Base-by-base conservation (phyloP, 1,140 invertebrate genomes). In the Chymomyza costata region DNA sequence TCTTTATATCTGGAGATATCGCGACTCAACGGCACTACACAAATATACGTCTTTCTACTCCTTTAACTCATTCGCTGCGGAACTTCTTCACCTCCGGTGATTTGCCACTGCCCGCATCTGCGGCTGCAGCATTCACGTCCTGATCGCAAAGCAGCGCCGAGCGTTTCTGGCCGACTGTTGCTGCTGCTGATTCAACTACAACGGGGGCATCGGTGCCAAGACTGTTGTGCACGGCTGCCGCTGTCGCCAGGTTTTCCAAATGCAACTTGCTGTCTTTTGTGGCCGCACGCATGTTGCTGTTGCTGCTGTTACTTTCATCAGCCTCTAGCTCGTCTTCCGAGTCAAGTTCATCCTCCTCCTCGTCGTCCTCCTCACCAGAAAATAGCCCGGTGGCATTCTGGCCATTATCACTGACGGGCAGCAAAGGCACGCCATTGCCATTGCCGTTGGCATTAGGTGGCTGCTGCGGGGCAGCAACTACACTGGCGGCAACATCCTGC, bases 31-130 rank as follows among this genome's bases (percentile, higher is more conserved):
- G 60, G 73, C 73, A 78, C 73, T 78, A 78, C 73, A 78, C 73
- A 78, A 73, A 78, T 78, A n/a, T n/a, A 76, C 80, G 71, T 78
- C 73, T 78, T 78, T 78, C 73, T 73, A 78, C 14, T 13, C 15
- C 11, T 32, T 1, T 55, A 45, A 41, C 59, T 84, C 65, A 85
- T 55, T 85, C 82, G 76, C 67, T 85, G 58, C 84, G 78, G 53
- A 84, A 55, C 54, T 86, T 86, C 58, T 86, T 86, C 16, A 82
- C 39, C 53, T 85, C 84, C 21, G 84, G 84, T 35, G 73, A 78
- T 35, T 73, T 68, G 6, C 65, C 65, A 25, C 50, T 60, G 15
- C 31, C 60, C 8, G 25, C 48, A 3, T 17, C 32, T 0, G 35
- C 48, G 19, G 13, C 56, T 21, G 31, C 31, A 34, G 40, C 32